Base-by-base conservation (phyloP, 2,113 vertebrate species). In the Sprattus sprattus region DNA sequence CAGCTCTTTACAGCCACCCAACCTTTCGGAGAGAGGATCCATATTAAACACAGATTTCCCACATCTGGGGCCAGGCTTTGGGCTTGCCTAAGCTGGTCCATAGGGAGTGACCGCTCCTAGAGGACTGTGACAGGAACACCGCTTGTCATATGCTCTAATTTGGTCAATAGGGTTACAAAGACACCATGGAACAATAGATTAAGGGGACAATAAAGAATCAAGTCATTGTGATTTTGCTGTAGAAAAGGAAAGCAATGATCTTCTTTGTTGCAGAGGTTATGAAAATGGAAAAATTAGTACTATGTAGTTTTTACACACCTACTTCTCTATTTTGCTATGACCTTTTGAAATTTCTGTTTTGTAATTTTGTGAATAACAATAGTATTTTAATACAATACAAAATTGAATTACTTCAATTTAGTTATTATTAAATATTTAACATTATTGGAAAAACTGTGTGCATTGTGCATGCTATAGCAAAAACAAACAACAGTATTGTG, bases 81-180 rank as follows among this genome's bases (percentile, higher is more conserved):
- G 85, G 85, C 88, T 81, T 83, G 88, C 86, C 75, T 86, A 84
- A 88, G 86, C 78, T 39, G 44, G 45, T 86, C 88, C 86, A 82
- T 50, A 15, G 89, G 84, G 88, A 90, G 71, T 52, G 50, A 88
- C 83, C 84, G 84, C 87, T 89, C 88, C 86, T 88, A 78, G 54
- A 64, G 83, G 87, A 84, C 85, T 83, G 83, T 84, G 87, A 91
- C 89, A 90, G 83, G 84, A 88, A 89, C 89, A 90, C 89, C 87
- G 84, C 86, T 90, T 89, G 85, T 89, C 88, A 91, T 90, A 88
- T 87, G 86, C 88, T 87, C 88, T 89, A 91, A 89, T 90, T 88
- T 89, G 86, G 88, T 91, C 89, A 92, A 90, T 92, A 91, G 86
- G 84, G 87, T 87, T 89, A 89, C 82, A 87, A 88, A 86, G 67